A percentile compares a stretch with the other conserved stretches of the same genome.
Conservation (phyloP, 2,113 vertebrate genomes). For the Stigmatopora argus region DNA sequence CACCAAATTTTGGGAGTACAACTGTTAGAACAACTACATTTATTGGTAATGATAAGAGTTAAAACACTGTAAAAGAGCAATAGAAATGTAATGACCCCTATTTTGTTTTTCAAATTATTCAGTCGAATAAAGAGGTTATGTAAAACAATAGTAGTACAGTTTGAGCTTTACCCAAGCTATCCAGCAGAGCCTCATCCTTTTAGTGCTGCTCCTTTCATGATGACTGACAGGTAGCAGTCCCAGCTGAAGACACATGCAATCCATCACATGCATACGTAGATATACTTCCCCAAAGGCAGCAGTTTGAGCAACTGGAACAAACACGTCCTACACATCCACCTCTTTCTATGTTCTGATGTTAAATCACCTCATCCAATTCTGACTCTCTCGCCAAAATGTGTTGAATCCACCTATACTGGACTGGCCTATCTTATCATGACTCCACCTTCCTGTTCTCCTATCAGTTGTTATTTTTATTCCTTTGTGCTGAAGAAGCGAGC, state of each 20-base stretch:
- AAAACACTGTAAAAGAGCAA: not conserved
- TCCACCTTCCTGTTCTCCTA: slow-evolving; percentile 12
- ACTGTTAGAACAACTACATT: too few species aligned
- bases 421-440: slow-evolving; percentile 20
- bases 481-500: slow-evolving; percentile 47
- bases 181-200: slow-evolving; percentile 56
- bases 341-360: not conserved
- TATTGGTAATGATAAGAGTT: too few species aligned
- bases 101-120: not conserved
- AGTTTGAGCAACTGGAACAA: not conserved
- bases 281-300: slow-evolving; percentile 1
- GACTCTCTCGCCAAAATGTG: not conserved
- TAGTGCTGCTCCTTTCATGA: slow-evolving; percentile 33
- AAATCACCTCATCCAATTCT: not conserved
- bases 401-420: slow-evolving; percentile 19
- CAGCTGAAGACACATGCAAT: slow-evolving; percentile 51
- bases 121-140: not conserved
- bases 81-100: not conserved
- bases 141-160: slow-evolving; percentile 6
- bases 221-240: slow-evolving; percentile 52
- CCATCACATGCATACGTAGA: slow-evolving; percentile 42
- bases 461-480: slow-evolving; percentile 63
- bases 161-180: slow-evolving; percentile 56
- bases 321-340: not conserved
- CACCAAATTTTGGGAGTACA: not conserved